phyloP scores from a whole-genome alignment of 2,113 vertebrate species.

The Todiramphus chloris region DNA sequence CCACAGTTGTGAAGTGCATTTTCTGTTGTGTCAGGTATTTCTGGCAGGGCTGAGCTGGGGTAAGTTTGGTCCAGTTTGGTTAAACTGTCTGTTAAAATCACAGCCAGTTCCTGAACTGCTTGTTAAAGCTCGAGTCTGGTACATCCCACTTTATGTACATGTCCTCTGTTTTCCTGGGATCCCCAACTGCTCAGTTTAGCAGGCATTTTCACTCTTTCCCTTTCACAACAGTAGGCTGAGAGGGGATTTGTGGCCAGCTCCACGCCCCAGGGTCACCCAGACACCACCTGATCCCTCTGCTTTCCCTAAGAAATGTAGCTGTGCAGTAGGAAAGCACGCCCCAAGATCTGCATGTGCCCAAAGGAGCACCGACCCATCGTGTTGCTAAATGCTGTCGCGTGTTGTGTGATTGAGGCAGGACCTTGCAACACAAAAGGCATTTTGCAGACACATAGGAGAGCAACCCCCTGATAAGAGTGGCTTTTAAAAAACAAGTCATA shows the following conservation, averaged over 20 bases:
- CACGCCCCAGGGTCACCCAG: not conserved
- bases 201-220: not conserved
- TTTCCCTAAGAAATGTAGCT: not conserved
- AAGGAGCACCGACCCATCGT: not conserved
- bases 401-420: not conserved
- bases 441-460: not conserved
- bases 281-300: not conserved
- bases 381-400: not conserved
- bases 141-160: rapidly evolving
- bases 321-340: not conserved
- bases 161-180: not conserved
- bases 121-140: not conserved
- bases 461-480: not conserved
- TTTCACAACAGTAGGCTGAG: not conserved
- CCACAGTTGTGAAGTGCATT: not conserved
- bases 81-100: not conserved
- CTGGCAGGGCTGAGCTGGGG: not conserved
- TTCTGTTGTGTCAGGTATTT: not conserved
- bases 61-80: not conserved
- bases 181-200: not conserved
- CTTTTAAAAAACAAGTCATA: not conserved
- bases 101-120: not conserved
- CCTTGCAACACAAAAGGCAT: not conserved
- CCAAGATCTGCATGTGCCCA: not conserved
- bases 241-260: not conserved